A percentile compares a stretch with the other conserved stretches of the same genome.
Evolutionary conservation across 2,113 vertebrate species (phyloP).

Genomic region (Lepidothrix coronata): DNA sequence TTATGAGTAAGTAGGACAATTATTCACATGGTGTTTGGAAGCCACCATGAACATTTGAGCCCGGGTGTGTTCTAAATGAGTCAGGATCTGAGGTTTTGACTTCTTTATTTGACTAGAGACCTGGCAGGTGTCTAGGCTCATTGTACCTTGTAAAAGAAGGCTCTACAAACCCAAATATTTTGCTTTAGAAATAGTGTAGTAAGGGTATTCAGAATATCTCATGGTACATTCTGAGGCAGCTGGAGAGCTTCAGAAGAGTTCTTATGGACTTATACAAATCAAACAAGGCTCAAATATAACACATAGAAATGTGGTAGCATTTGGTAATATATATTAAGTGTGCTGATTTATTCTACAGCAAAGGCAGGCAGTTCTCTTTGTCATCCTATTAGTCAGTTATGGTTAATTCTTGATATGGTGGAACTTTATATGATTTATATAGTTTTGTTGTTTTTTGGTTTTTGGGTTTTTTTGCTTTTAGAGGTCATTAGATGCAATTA

Average conservation of each 20-base stretch:
- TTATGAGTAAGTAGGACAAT: neutral
- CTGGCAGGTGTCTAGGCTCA: neutral
- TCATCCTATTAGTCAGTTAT: neutral
- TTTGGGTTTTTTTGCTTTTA: neutral
- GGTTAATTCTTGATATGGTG: neutral
- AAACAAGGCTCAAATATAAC: neutral
- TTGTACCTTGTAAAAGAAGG: neutral
- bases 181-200: neutral
- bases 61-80: neutral
- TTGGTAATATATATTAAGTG: neutral
- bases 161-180: neutral
- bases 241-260: neutral
- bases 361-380: neutral
- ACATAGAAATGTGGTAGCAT: neutral
- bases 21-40: neutral
- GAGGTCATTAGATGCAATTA: neutral
- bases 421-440: neutral
- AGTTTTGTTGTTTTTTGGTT: too few species aligned
- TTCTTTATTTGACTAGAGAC: neutral
- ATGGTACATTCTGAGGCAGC: neutral
- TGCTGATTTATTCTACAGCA: neutral
- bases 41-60: neutral
- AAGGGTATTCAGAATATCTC: neutral
- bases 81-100: neutral
- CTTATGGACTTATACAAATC: neutral